Conservation (phyloP, 2,113 vertebrate species). For the Oncorhynchus kisutch region DNA sequence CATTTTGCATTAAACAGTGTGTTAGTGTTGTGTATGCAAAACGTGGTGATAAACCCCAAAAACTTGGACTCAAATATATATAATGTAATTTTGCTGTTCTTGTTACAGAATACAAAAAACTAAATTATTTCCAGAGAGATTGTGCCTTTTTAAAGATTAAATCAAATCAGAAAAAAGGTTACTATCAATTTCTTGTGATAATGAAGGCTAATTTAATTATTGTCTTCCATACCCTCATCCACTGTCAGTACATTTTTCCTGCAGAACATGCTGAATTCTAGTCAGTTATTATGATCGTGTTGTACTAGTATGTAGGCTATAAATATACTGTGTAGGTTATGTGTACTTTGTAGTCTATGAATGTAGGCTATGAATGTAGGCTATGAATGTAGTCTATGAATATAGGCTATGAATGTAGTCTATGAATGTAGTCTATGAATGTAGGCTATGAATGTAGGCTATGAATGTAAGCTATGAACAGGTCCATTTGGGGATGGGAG, state of each 20-base stretch:
- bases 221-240: background rate
- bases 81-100: background rate
- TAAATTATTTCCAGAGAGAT: no score
- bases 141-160: conserved; percentile 34
- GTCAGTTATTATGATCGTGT: no score
- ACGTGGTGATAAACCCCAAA: background rate
- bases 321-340: no score
- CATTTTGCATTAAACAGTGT: background rate
- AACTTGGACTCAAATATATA: background rate
- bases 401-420: no score
- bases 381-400: no score
- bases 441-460: background rate
- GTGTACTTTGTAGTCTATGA: no score
- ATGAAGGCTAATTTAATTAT: background rate
- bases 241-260: no score
- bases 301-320: no score
- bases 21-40: background rate
- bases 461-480: no score
- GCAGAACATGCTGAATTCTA: no score
- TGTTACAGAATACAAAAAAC: background rate
- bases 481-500: no score
- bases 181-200: background rate
- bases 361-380: background rate
- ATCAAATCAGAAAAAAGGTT: conserved; percentile 4
- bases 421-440: no score